These are phyloP conservation scores for Hippotragus niger DNA, from an alignment of 2,113 vertebrate genomes.

Conservation along the genomic window DNA sequence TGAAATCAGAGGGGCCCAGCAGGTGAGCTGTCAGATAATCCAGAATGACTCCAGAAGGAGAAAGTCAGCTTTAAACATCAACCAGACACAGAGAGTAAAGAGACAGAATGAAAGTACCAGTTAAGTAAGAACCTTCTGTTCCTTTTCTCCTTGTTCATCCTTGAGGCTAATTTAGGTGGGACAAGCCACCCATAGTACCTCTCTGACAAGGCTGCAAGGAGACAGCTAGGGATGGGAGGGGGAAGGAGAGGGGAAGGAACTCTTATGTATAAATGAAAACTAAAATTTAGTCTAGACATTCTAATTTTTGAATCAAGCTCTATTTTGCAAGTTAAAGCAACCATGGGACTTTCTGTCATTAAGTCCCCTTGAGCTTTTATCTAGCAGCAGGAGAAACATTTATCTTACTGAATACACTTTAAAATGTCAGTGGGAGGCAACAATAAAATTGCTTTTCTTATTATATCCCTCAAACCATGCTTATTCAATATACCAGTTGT, in stretches of 20 bases:
- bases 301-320: conserved; percentile 36
- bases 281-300: neutral
- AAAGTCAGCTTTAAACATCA: neutral
- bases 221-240: neutral
- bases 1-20: neutral
- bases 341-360: neutral
- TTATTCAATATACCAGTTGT: neutral
- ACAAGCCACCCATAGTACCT: neutral
- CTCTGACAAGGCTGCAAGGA: neutral
- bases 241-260: neutral
- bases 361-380: conserved; percentile 27
- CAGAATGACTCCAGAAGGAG: neutral
- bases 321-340: conserved; percentile 42
- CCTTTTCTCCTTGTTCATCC: neutral
- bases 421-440: neutral
- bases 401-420: neutral
- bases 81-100: neutral
- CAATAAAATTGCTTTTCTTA: conserved; percentile 24
- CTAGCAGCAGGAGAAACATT: neutral
- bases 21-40: neutral
- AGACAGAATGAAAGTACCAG: neutral
- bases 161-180: neutral
- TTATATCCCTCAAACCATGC: neutral
- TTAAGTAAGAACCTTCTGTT: neutral
- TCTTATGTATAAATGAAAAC: neutral